A percentile compares a stretch with the other conserved stretches of the same genome.
phyloP scores from a whole-genome alignment of 2,888 invertebrate species.

The Acronicta leporina region DNA sequence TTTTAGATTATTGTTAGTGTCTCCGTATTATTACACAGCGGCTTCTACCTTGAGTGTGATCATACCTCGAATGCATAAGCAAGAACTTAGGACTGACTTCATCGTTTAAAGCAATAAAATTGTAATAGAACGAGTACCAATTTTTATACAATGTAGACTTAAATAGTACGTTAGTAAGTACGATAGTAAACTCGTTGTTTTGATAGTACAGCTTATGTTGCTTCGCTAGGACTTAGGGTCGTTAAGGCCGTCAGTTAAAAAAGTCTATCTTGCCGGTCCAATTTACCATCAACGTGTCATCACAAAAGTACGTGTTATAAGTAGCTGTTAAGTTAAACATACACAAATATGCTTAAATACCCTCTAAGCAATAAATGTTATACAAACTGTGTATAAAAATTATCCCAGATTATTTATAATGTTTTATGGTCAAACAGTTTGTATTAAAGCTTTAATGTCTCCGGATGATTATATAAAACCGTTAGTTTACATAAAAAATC shows the following conservation, averaged over 20 bases:
- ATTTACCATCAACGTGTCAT: neutral
- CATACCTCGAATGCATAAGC: constrained; percentile 25
- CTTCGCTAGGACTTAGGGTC: constrained; percentile 27
- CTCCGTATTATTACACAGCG: constrained; percentile 15
- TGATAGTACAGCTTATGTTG: constrained; percentile 30
- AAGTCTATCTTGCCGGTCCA: constrained; percentile 14
- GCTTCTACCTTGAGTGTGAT: constrained; percentile 36
- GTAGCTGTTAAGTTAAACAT: too few species aligned
- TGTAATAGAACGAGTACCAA: constrained; percentile 16
- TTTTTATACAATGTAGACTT: constrained; percentile 12
- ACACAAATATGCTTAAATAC: neutral
- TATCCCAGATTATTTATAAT: neutral
- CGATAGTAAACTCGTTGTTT: constrained; percentile 28
- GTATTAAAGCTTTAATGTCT: too few species aligned
- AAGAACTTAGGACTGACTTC: constrained; percentile 18
- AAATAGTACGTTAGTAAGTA: constrained; percentile 31
- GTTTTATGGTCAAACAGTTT: neutral
- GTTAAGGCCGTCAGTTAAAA: constrained; percentile 35
- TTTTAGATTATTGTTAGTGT: constrained; percentile 31
- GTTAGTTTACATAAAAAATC: too few species aligned
- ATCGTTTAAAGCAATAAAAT: constrained; percentile 21
- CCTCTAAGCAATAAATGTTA: neutral
- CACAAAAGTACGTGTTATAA: neutral
- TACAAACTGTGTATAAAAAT: neutral
- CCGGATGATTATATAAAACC: too few species aligned